Evolutionary conservation across 2,888 invertebrate species (phyloP).

Genomic region (Amiota minor): DNA sequence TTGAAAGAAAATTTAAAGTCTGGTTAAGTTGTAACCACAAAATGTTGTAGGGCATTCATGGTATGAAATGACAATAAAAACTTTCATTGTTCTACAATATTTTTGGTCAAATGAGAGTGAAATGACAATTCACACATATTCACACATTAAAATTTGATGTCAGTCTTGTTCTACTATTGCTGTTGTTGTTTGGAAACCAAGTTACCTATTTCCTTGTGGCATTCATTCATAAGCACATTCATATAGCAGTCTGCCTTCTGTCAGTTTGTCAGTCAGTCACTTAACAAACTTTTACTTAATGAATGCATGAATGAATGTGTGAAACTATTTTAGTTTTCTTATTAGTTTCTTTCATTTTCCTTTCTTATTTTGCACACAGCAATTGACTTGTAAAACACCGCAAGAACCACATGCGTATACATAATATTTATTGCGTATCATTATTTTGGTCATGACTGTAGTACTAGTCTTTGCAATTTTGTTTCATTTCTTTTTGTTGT

Average conservation of each 20-base stretch:
- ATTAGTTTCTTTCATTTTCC: too few species aligned
- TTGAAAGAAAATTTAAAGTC: too few species aligned
- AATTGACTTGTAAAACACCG: conserved; percentile 16
- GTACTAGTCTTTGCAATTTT: background rate
- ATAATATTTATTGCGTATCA: background rate
- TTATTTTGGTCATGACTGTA: background rate
- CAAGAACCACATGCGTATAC: conserved; percentile 14
- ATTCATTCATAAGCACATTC: too few species aligned
- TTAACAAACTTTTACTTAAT: background rate
- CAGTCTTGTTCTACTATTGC: too few species aligned
- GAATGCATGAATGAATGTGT: conserved; percentile 15
- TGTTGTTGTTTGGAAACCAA: too few species aligned
- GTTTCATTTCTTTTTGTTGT: conserved; percentile 11
- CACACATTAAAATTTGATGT: too few species aligned
- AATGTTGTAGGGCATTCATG: too few species aligned
- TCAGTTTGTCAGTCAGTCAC: too few species aligned
- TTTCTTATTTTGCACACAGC: background rate
- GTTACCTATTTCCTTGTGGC: too few species aligned
- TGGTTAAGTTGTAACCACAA: too few species aligned
- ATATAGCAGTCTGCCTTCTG: too few species aligned
- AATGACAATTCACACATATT: conserved; percentile 43
- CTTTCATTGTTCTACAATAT: background rate
- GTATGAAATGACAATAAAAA: background rate
- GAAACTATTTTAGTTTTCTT: conserved; percentile 10
- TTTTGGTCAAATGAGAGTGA: conserved; percentile 50